These are phyloP conservation scores for Campylomormyrus tamandua DNA, from an alignment of 2,113 vertebrate genomes.

Conservation along the genomic window DNA sequence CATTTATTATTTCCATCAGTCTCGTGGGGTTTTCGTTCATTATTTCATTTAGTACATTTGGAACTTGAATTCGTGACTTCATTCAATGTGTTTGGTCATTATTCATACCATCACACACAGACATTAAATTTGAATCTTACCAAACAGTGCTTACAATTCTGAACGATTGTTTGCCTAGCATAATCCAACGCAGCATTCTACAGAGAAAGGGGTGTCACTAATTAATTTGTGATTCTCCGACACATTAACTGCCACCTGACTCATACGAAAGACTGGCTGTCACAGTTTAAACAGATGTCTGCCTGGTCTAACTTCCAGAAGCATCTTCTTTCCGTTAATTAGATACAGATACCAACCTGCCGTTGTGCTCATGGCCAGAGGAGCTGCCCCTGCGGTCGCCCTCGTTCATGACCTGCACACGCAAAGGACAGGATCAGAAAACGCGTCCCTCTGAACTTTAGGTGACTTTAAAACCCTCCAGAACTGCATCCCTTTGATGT, in stretches of 20 bases:
- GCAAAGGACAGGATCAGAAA: background rate
- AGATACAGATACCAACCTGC: constrained; percentile 41
- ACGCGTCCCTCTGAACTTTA: background rate
- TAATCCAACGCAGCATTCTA: background rate
- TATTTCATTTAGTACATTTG: background rate
- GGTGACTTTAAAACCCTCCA: background rate
- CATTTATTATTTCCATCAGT: too few relatives aligned
- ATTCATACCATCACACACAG: background rate
- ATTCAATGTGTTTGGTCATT: background rate
- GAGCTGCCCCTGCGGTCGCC: constrained; percentile 39
- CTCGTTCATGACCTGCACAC: constrained; percentile 39
- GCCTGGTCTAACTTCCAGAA: background rate
- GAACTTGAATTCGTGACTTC: background rate
- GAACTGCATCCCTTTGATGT: background rate
- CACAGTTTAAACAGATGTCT: background rate
- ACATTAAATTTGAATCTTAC: background rate
- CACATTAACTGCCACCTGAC: background rate
- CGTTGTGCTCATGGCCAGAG: constrained; percentile 44
- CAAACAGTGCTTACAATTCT: background rate
- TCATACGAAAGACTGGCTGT: background rate
- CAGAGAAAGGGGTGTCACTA: background rate
- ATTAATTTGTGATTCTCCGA: too few relatives aligned
- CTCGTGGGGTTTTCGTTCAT: background rate
- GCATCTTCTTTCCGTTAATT: background rate
- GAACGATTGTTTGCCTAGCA: background rate